Evolutionary conservation across 2,113 vertebrate genomes (phyloP), one percentile per base, ranked within the genome.

Genomic region (Charina bottae): DNA sequence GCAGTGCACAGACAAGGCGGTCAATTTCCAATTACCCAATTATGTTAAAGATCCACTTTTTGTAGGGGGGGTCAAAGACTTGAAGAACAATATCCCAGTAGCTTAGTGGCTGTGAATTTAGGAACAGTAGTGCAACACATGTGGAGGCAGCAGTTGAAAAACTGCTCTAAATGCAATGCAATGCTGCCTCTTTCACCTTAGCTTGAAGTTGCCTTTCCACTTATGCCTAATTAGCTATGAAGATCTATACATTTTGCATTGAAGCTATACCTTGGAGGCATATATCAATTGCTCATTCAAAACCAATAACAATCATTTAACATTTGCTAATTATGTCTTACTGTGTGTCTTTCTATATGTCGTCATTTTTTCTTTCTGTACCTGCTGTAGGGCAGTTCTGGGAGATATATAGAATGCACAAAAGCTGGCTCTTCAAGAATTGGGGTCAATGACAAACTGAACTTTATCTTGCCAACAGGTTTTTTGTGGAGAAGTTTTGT

Each of bases 1-100:
- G 84, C 92, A 87, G 92, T 90, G 90, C 92, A 93, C 1, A 60
- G 95, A 68, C 91, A 88, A 92, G 90, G 92, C 96, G 92, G 94
- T 96, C 95, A 94, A 89, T 93, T 94, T 94, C 92, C 93, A n/a
- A 60, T 96, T 95, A 94, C 92, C 91, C 91, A 94, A 83, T 68
- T 94, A 90, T 60, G 42, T 88, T 92, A 28, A 94, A 92, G 46
- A 33, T 33, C 28, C 28, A 89, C 28, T 11, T 64, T 42, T 64
- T 1, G 0, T 89, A 78, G 33, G 17, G 7, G 37, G 72, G 17
- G 13, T 17, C 24, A 17, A 54, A 33, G 19, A 21, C 46, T 89
- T 55, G 33, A 72, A 89, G 8, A 89, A 21, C 23, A 89, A 46
- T 28, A 78, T 37, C 37, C 68, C 15, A 78, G 37, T 78, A 21